Conservation (phyloP, 2,888 invertebrate genomes). For the Trissoscelio sp. region DNA sequence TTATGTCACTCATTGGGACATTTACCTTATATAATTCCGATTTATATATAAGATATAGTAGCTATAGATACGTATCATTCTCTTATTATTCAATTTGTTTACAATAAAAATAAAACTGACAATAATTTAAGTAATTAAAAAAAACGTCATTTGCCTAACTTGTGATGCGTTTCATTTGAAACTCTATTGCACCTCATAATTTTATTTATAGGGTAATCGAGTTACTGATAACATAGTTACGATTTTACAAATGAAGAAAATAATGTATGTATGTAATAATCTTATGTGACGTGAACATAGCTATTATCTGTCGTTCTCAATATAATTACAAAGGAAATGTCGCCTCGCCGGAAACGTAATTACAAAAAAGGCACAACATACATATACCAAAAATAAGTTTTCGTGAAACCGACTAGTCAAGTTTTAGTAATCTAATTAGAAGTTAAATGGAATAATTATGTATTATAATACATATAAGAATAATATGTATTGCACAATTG, state of each 20-base stretch:
- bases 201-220: slow-evolving; percentile 16
- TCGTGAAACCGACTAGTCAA: not conserved
- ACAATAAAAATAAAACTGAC: no score
- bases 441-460: not conserved
- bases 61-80: no score
- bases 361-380: not conserved
- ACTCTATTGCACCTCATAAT: slow-evolving; percentile 9
- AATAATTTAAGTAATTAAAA: slow-evolving; percentile 18
- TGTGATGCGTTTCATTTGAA: slow-evolving; percentile 30
- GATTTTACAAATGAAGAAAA: not conserved
- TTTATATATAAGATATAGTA: no score
- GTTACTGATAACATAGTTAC: slow-evolving; percentile 18
- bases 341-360: not conserved
- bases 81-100: no score
- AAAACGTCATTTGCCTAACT: no score
- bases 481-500: not conserved
- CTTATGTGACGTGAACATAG: not conserved
- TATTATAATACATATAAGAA: no score
- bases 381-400: not conserved
- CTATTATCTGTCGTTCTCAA: slow-evolving; percentile 1
- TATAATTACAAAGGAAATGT: not conserved
- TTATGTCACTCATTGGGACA: no score
- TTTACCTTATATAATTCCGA: no score
- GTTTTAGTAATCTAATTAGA: not conserved
- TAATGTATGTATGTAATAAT: slow-evolving; percentile 1